phyloP scores from a whole-genome alignment of 2,113 vertebrate genomes.

The Prinia subflava region DNA sequence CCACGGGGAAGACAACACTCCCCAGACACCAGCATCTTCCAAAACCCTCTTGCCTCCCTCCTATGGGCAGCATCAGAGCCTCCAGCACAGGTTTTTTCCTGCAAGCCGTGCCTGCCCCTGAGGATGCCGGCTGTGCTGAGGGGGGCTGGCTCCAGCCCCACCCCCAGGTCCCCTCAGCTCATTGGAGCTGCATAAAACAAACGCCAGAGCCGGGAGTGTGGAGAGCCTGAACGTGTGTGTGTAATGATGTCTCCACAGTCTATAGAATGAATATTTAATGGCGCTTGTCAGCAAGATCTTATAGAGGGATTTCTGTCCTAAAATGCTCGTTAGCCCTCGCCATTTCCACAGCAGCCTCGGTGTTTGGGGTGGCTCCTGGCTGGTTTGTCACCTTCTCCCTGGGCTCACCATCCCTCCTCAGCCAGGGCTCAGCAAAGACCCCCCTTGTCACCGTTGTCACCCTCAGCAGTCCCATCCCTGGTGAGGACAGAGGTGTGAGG shows the following conservation, averaged over 20 bases:
- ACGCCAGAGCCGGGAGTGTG: slow-evolving; percentile 17
- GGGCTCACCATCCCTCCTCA: background rate
- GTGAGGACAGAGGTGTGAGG: background rate
- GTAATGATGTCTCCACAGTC: slow-evolving; percentile 79
- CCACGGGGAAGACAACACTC: fast-evolving
- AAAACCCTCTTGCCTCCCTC: background rate
- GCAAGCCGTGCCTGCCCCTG: background rate
- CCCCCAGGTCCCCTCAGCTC: background rate
- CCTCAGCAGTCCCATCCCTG: background rate
- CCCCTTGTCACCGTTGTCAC: fast-evolving
- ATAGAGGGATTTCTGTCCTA: slow-evolving; percentile 62
- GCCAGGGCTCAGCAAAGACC: background rate
- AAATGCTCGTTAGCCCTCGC: slow-evolving; percentile 66
- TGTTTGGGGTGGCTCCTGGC: slow-evolving; percentile 10
- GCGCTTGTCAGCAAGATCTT: slow-evolving; percentile 79
- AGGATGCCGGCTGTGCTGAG: background rate
- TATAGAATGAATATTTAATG: slow-evolving; percentile 83
- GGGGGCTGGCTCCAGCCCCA: background rate
- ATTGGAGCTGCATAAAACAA: slow-evolving; percentile 40
- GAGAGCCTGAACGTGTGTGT: slow-evolving; percentile 57
- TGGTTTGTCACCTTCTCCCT: background rate
- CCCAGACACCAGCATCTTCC: background rate
- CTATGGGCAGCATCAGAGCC: fast-evolving
- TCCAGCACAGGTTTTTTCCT: background rate
- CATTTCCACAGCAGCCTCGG: slow-evolving; percentile 13